Percentiles rank a stretch among this genome's conserved stretches.
These are phyloP conservation scores for Vombatus ursinus DNA, from an alignment of 2,113 vertebrate genomes.

Conservation along the genomic window DNA sequence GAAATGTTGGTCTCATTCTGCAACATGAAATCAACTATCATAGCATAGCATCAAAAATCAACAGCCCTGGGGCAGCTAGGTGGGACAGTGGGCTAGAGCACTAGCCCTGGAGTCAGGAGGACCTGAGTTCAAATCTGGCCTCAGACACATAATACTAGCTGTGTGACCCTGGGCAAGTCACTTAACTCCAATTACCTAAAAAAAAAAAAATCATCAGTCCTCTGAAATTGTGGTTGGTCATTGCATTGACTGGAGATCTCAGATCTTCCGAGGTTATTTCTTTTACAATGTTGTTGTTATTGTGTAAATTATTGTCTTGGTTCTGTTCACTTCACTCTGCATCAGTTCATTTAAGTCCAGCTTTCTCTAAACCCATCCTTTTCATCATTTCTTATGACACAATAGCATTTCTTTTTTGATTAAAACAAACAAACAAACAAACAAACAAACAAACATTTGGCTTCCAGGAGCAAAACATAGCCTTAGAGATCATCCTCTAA, in stretches of 20 bases:
- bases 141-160: not conserved
- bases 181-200: not conserved
- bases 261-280: not conserved
- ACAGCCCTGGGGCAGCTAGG: not conserved
- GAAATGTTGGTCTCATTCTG: not conserved
- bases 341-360: not conserved
- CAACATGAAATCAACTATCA: not conserved
- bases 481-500: not conserved
- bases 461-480: not conserved
- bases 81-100: not conserved
- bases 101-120: not conserved
- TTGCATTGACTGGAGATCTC: not conserved
- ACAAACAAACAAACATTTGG: not conserved
- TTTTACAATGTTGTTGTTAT: not conserved
- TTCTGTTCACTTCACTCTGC: not conserved
- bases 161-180: not conserved
- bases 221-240: not conserved
- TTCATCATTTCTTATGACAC: not conserved
- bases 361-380: not conserved
- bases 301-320: not conserved
- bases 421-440: too few species aligned
- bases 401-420: not conserved
- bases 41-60: not conserved
- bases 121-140: not conserved
- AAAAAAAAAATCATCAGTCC: not conserved